These are phyloP conservation scores for Pyxicephalus adspersus DNA, from an alignment of 2,113 vertebrate species.

Conservation along the genomic window DNA sequence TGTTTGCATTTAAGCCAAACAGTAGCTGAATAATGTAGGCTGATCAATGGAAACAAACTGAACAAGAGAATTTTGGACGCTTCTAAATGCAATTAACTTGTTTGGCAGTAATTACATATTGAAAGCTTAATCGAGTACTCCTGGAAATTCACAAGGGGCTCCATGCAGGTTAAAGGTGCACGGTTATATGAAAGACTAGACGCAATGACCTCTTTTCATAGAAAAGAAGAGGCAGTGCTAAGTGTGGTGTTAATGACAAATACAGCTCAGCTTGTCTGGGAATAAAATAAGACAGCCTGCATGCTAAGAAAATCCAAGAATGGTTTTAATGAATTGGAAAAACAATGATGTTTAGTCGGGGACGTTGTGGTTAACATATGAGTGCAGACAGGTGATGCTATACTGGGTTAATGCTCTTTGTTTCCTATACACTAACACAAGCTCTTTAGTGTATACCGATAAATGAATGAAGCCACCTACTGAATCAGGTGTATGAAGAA, in stretches of 20 bases:
- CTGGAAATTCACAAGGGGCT: slow-evolving; percentile 74
- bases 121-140: slow-evolving; percentile 87
- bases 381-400: slow-evolving; percentile 74
- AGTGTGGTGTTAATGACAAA: slow-evolving; percentile 71
- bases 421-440: slow-evolving; percentile 63
- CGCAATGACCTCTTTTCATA: slow-evolving; percentile 68
- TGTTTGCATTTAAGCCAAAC: slow-evolving; percentile 78
- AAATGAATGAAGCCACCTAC: slow-evolving; percentile 63
- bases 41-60: slow-evolving; percentile 80
- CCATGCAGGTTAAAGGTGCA: slow-evolving; percentile 67
- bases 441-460: slow-evolving; percentile 61
- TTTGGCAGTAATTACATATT: slow-evolving; percentile 85
- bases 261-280: slow-evolving; percentile 61
- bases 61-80: slow-evolving; percentile 78
- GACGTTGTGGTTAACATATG: slow-evolving; percentile 64
- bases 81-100: slow-evolving; percentile 85
- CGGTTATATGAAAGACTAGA: slow-evolving; percentile 68
- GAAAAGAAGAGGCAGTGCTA: slow-evolving; percentile 63
- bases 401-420: slow-evolving; percentile 69
- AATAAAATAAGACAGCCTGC: slow-evolving; percentile 62
- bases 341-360: slow-evolving; percentile 65
- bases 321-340: slow-evolving; percentile 63
- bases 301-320: slow-evolving; percentile 63
- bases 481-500: slow-evolving; percentile 61
- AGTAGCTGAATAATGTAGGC: slow-evolving; percentile 74